Evolutionary conservation across 2,113 vertebrate genomes (phyloP).

Genomic region (Neolamprologus longior): DNA sequence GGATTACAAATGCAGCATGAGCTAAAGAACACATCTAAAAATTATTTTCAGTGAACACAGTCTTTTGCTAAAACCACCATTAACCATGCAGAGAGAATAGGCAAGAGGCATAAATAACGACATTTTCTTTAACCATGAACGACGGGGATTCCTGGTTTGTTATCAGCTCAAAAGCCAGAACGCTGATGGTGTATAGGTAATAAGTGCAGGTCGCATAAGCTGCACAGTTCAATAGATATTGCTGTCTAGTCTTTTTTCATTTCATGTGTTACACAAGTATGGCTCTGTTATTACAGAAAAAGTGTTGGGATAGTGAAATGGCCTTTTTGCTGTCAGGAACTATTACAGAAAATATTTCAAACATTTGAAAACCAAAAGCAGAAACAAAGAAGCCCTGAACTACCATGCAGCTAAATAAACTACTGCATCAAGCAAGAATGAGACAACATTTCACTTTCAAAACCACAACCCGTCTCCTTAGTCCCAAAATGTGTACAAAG

Average conservation of each 20-base stretch:
- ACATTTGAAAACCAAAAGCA: background rate
- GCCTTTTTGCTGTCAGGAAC: background rate
- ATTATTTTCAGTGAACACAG: background rate
- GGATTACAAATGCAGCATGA: background rate
- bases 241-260: background rate
- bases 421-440: background rate
- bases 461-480: background rate
- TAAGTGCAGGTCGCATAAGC: background rate
- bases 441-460: background rate
- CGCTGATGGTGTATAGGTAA: background rate
- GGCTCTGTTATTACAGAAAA: background rate
- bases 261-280: background rate
- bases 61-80: background rate
- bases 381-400: background rate
- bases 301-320: background rate
- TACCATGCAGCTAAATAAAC: background rate
- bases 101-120: background rate
- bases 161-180: background rate
- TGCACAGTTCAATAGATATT: background rate
- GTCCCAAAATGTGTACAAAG: background rate
- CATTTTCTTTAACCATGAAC: background rate
- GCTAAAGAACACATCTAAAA: background rate
- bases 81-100: background rate
- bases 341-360: background rate
- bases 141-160: background rate